Base-by-base conservation (phyloP, 2,888 invertebrate species). In the Drosophila putrida region DNA sequence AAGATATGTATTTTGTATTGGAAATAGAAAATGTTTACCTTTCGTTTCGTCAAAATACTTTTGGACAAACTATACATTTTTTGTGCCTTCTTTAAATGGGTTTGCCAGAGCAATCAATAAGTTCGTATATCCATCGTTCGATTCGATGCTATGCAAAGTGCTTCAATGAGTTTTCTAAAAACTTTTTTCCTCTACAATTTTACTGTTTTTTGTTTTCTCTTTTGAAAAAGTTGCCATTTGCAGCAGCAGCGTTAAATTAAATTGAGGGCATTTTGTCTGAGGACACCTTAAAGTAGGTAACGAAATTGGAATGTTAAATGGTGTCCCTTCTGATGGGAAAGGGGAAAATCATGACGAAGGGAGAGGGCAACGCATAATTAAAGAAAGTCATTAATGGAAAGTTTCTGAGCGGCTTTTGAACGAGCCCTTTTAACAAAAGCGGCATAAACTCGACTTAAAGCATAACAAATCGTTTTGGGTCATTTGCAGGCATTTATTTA, bases 61-160 rank as follows among this genome's bases (percentile, higher is more conserved):
- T 20, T 20, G 2, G 20, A 20, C 2, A 0, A 20, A 20, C 20
- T 44, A 9, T 5, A 43, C 44, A 6, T 43, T 31, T 60, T 60
- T 62, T 57, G 27, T 38, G 20, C 44, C 55, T 53, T 55, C 38
- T n/a, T 44, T 27, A 49, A 62, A 63, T 73, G 66, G 33, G 67
- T 64, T 71, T 67, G 62, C 51, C 62, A 55, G 46, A 66, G 76
- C 80, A 83, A 86, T 83, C 86, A 86, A 86, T 86, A 86, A 75
- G 80, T 73, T 82, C 51, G 69, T 44, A 80, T 78, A 82, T 78
- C 61, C 78, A 54, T 51, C 49, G 54, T 44, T 59, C 65, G 62
- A 59, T 53, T 41, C 66, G 55, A 55, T 55, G 65, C 57, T 58
- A 76, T 65, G 65, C 67, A 76, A 81, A 80, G 78, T 67, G 74